Conservation (phyloP, 2,888 invertebrate species). For the Druceiella hillmani region DNA sequence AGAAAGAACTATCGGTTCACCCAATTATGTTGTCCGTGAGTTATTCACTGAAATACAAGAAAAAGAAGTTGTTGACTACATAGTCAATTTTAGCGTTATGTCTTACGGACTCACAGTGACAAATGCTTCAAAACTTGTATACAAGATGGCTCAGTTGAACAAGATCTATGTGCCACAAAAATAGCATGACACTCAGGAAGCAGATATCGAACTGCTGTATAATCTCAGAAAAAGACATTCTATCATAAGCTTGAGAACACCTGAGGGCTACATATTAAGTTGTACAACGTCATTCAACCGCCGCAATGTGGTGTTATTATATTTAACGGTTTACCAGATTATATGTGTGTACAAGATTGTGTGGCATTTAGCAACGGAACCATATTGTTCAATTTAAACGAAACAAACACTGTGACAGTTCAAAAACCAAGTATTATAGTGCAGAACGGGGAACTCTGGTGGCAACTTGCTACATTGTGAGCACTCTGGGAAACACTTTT, state of each 20-base stretch:
- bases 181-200: neutral
- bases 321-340: slow-evolving; percentile 24
- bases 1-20: too few species aligned
- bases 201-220: neutral
- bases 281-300: neutral
- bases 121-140: neutral
- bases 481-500: neutral
- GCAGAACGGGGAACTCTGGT: slow-evolving; percentile 22
- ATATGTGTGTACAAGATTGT: slow-evolving; percentile 17
- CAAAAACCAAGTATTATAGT: slow-evolving; percentile 19
- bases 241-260: neutral
- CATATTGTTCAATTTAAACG: slow-evolving; percentile 20
- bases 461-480: slow-evolving; percentile 26
- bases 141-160: neutral
- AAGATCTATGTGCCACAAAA: neutral
- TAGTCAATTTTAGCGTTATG: too few species aligned
- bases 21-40: too few species aligned
- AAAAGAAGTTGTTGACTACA: too few species aligned
- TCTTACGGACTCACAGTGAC: neutral
- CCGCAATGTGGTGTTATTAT: neutral
- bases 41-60: too few species aligned
- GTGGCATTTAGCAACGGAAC: slow-evolving; percentile 15
- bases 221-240: neutral
- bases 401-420: slow-evolving; percentile 21
- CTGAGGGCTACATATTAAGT: neutral